These are phyloP conservation scores for Sinopyrophorus schimmeli DNA, from an alignment of 2,888 invertebrate species.

Conservation along the genomic window DNA sequence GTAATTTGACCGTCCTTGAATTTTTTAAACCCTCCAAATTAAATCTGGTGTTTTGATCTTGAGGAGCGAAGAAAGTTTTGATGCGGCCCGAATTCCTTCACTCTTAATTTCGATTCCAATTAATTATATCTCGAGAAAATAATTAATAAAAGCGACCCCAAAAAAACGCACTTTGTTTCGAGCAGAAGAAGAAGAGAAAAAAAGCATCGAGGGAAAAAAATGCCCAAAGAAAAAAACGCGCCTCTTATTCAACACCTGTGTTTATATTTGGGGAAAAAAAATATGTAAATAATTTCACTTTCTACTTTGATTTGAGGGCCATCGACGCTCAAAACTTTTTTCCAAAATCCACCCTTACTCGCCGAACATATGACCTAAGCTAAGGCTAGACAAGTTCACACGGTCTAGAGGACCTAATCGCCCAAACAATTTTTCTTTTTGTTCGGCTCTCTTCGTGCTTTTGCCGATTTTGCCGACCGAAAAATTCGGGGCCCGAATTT, in stretches of 20 bases:
- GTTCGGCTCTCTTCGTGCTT: too few relatives aligned
- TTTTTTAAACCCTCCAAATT: slow-evolving; percentile 22
- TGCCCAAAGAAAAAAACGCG: neutral
- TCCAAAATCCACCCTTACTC: slow-evolving; percentile 35
- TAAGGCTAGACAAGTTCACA: slow-evolving; percentile 37
- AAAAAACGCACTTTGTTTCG: too few relatives aligned
- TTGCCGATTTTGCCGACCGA: too few relatives aligned
- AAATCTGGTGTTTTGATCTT: slow-evolving; percentile 25
- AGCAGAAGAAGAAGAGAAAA: neutral
- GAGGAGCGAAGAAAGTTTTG: slow-evolving; percentile 22
- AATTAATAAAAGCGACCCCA: too few relatives aligned
- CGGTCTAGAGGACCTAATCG: slow-evolving; percentile 33
- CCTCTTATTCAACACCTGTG: slow-evolving; percentile 27
- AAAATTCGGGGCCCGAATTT: too few relatives aligned
- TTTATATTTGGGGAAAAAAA: slow-evolving; percentile 25
- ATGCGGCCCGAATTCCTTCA: too few relatives aligned
- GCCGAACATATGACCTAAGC: slow-evolving; percentile 35
- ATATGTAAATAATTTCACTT: slow-evolving; percentile 35
- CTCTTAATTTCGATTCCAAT: too few relatives aligned
- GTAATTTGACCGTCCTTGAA: slow-evolving; percentile 27
- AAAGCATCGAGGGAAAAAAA: slow-evolving; percentile 1
- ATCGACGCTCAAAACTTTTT: slow-evolving; percentile 34
- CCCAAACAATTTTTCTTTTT: slow-evolving; percentile 24
- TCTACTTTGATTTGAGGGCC: slow-evolving; percentile 26
- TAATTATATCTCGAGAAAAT: too few relatives aligned